A percentile compares a stretch with the other conserved stretches of the same genome.
phyloP scores from a whole-genome alignment of 2,113 vertebrate species.

The Chaetodon trifascialis region DNA sequence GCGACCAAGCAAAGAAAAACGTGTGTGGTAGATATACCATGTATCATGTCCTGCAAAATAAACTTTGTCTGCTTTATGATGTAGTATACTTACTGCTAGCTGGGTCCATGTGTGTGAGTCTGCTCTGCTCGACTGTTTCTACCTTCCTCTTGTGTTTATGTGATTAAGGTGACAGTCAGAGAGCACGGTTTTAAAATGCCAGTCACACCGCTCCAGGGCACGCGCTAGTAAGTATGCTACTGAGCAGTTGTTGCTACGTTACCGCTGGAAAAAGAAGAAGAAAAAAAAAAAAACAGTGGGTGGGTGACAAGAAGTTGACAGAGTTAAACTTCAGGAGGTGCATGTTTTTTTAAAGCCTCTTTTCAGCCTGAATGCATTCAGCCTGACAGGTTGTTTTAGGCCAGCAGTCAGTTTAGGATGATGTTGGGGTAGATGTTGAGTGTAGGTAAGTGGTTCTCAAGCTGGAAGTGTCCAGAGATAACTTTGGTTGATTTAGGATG shows the following conservation, averaged over 20 bases:
- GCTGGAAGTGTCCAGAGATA: not conserved
- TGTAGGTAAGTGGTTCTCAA: not conserved
- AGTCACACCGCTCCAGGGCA: slow-evolving; percentile 67
- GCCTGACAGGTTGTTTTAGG: slow-evolving; percentile 22
- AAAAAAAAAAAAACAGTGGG: slow-evolving; percentile 40
- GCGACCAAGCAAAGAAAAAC: slow-evolving; percentile 41
- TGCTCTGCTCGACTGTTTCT: slow-evolving; percentile 18
- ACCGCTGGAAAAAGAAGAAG: slow-evolving; percentile 16
- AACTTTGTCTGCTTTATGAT: slow-evolving; percentile 22
- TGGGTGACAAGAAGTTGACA: slow-evolving; percentile 62
- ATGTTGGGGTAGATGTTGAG: not conserved
- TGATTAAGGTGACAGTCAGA: slow-evolving; percentile 68
- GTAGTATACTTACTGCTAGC: not conserved
- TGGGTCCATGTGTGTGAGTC: slow-evolving; percentile 25
- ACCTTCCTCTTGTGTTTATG: slow-evolving; percentile 58
- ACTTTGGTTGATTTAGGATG: not conserved
- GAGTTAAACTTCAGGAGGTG: slow-evolving; percentile 59
- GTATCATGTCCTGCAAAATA: slow-evolving; percentile 27
- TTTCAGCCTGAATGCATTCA: slow-evolving; percentile 30
- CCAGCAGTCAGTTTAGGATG: not conserved
- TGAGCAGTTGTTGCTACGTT: slow-evolving; percentile 70
- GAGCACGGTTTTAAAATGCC: slow-evolving; percentile 63
- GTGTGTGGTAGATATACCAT: not conserved
- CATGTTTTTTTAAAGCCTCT: slow-evolving; percentile 26
- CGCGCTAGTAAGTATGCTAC: slow-evolving; percentile 47